Evolutionary conservation across 2,797 vertebrate genomes (phyloP), one percentile per base, ranked within the genome.

Genomic region (Pteropus rufus): DNA sequence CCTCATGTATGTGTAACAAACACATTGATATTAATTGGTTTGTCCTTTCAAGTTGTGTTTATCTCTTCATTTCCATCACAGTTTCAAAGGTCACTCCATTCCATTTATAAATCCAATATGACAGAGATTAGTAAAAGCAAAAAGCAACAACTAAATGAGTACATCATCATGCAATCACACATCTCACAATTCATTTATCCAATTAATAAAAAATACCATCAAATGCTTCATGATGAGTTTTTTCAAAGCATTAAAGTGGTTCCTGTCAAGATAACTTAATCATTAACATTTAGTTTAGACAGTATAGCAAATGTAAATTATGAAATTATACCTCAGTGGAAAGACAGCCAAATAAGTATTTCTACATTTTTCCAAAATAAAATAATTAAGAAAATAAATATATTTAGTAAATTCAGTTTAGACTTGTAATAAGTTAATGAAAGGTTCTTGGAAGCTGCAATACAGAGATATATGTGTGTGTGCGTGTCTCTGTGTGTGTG

Each of bases 31-130:
- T 99, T 99, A 99, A 99, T 99, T 99, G 99, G 99, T 99, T 99
- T 99, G 99, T 99, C 99, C 99, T 99, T 99, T 99, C 99, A 99
- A 99, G 99, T 99, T 99, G 99, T 99, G 98, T 99, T 99, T 99
- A 99, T 99, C 99, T 99, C 99, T 99, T 99, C 99, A 99, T 99
- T 99, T 99, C 99, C 98, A 99, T 99, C 99, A 99, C 98, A 98
- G 98, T 99, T 99, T 98, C 99, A 99, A 99, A 99, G 99, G 99
- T 99, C 99, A 99, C 98, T 99, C 99, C 98, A 98, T 99, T 99
- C 98, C 99, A 99, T 98, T 99, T 99, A 99, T 99, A 99, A 99
- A 99, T 99, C 98, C 99, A 99, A 99, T 99, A 99, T 99, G 99
- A 99, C 99, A 99, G 99, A 99, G 98, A 99, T 99, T 99, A 99